Percentiles rank a stretch among this genome's conserved stretches.
These are phyloP conservation scores for Omphaloscelis lunosa DNA, from an alignment of 2,888 invertebrate species.

Conservation along the genomic window DNA sequence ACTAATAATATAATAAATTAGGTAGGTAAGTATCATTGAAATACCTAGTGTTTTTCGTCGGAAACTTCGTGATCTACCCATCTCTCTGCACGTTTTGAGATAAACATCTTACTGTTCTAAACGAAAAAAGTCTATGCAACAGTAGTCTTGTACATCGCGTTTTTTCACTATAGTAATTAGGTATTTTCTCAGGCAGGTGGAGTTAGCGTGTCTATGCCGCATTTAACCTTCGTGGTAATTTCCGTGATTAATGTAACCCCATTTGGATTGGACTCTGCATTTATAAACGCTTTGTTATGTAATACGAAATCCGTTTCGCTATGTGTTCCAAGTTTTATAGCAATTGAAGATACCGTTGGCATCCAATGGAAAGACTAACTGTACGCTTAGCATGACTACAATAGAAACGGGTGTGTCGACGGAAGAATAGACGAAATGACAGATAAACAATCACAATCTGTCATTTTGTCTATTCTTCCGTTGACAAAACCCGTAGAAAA, in stretches of 20 bases:
- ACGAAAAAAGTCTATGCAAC: conserved; percentile 36
- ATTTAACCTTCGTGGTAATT: conserved; percentile 83
- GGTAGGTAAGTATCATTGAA: not conserved
- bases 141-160: conserved; percentile 44
- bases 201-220: conserved; percentile 80
- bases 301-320: conserved; percentile 55
- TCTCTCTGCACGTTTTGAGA: not conserved
- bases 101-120: conserved; percentile 10
- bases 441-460: too few species aligned
- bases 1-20: not conserved
- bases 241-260: conserved; percentile 80
- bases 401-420: too few species aligned
- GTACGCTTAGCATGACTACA: too few species aligned
- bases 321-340: conserved; percentile 33
- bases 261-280: conserved; percentile 75
- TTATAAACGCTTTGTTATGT: conserved; percentile 66
- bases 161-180: conserved; percentile 64
- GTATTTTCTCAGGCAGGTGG: conserved; percentile 72
- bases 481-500: too few species aligned
- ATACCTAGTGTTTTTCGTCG: not conserved
- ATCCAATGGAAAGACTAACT: not conserved
- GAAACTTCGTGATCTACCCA: not conserved
- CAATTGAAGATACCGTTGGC: conserved; percentile 4
- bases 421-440: too few species aligned
- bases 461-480: too few species aligned